Percentiles rank a stretch among this genome's conserved stretches.
Conservation (phyloP, 30 jellyfish, hydroid and myxozoan genomes). For the Aurelia sp. region DNA sequence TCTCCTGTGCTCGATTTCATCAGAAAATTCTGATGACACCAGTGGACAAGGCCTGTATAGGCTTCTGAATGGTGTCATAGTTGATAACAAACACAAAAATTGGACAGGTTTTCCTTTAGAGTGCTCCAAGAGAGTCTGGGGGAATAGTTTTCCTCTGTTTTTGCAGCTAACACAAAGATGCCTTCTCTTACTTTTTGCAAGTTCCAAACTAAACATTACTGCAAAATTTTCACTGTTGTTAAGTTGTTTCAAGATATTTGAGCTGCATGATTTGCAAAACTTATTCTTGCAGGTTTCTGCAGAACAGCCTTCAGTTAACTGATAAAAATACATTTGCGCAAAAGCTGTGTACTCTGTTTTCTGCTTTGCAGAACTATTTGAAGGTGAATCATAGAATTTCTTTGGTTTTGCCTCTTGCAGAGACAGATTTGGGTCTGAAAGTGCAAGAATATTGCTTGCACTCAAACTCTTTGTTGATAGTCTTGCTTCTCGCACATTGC, state of each 20-base stretch:
- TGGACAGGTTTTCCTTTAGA: conserved; percentile 25
- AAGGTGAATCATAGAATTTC: conserved; percentile 67
- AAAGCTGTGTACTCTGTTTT: conserved; percentile 76
- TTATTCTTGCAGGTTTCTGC: conserved; percentile 48
- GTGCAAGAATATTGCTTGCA: conserved; percentile 91
- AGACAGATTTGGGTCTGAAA: conserved; percentile 87
- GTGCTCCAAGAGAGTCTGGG: conserved; percentile 12
- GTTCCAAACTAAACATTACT: conserved; percentile 75
- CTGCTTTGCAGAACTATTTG: conserved; percentile 82
- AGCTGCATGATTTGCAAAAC: conserved; percentile 76
- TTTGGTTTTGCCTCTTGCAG: conserved; percentile 86
- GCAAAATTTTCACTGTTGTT: conserved; percentile 48
- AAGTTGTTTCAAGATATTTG: conserved; percentile 13
- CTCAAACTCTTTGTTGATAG: conserved; percentile 73
- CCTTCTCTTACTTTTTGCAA: conserved; percentile 62
- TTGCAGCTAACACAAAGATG: conserved; percentile 53
- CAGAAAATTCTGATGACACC: conserved; percentile 69
- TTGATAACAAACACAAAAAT: conserved; percentile 56
- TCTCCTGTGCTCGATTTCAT: background rate
- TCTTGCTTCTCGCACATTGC: conserved; percentile 41
- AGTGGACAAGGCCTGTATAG: conserved; percentile 76
- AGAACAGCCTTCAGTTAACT: conserved; percentile 91
- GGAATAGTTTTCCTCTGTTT: conserved; percentile 44
- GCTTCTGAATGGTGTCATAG: conserved; percentile 82
- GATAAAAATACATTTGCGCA: conserved; percentile 89